phyloP scores from a whole-genome alignment of 2,888 invertebrate genomes.

The Melanchra persicariae region DNA sequence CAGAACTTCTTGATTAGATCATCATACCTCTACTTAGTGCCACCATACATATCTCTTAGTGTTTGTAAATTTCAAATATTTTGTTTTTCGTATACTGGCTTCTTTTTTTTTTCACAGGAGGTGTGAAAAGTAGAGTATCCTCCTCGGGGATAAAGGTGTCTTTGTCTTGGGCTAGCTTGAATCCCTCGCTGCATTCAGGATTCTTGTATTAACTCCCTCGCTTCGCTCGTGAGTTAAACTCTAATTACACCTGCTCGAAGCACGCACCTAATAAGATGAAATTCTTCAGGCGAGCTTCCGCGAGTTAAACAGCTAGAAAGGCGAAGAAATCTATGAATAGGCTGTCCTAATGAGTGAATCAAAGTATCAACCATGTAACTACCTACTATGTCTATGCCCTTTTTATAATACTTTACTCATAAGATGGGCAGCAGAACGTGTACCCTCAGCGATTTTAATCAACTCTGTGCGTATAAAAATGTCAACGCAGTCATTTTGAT shows the following conservation, averaged over 20 bases:
- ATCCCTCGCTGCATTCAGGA: too few relatives aligned
- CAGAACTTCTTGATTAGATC: neutral
- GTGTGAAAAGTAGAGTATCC: too few relatives aligned
- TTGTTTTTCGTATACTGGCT: too few relatives aligned
- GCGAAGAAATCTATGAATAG: constrained; percentile 46
- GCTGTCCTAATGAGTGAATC: constrained; percentile 40
- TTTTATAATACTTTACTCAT: constrained; percentile 47
- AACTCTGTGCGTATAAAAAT: constrained; percentile 61
- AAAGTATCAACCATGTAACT: constrained; percentile 40
- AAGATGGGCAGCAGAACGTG: constrained; percentile 16
- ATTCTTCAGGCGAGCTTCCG: constrained; percentile 37
- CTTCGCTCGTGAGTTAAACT: too few relatives aligned
- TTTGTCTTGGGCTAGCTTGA: too few relatives aligned
- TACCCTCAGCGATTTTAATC: constrained; percentile 46
- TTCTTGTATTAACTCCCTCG: too few relatives aligned
- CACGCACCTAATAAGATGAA: constrained; percentile 26
- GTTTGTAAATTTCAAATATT: too few relatives aligned
- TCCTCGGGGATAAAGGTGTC: too few relatives aligned
- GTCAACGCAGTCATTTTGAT: constrained; percentile 56
- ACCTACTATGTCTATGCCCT: constrained; percentile 7
- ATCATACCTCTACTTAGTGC: too few relatives aligned
- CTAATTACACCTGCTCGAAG: constrained; percentile 27
- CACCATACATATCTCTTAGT: too few relatives aligned
- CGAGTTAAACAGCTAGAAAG: constrained; percentile 25
- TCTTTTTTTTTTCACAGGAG: too few relatives aligned